These are phyloP conservation scores for Montipora foliosa DNA, from an alignment of 64 coral and sea anemone genomes.

Conservation along the genomic window DNA sequence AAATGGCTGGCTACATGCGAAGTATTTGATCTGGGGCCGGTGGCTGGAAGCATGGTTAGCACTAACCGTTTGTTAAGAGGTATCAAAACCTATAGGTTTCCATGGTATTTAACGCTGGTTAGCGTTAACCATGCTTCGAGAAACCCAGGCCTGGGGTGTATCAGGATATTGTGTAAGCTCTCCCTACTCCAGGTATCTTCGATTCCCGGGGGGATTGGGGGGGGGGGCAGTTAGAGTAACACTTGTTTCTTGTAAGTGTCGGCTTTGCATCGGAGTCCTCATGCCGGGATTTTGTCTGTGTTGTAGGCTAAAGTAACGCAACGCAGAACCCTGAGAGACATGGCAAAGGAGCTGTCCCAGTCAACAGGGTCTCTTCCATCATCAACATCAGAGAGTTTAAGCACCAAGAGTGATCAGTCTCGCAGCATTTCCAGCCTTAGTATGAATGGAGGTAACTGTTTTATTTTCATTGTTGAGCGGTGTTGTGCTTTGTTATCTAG, in stretches of 20 bases:
- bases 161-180: no score
- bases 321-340: slow-evolving; percentile 78
- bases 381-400: slow-evolving; percentile 80
- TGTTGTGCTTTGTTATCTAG: neutral
- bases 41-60: no score
- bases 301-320: slow-evolving; percentile 68
- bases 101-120: no score
- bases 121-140: no score
- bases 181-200: no score
- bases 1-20: no score
- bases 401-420: slow-evolving; percentile 87
- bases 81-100: no score
- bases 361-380: slow-evolving; percentile 89
- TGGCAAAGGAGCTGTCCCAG: slow-evolving; percentile 74
- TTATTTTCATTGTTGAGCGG: neutral
- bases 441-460: slow-evolving; percentile 84
- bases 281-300: neutral
- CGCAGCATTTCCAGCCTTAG: slow-evolving; percentile 73
- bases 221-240: no score
- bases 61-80: no score
- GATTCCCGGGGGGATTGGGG: no score
- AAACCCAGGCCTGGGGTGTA: no score
- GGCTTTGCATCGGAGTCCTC: neutral
- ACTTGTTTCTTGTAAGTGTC: neutral
- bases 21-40: no score